Conservation (phyloP, 1,140 invertebrate genomes). For the Pachyrhynchus sulphureomaculatus region DNA sequence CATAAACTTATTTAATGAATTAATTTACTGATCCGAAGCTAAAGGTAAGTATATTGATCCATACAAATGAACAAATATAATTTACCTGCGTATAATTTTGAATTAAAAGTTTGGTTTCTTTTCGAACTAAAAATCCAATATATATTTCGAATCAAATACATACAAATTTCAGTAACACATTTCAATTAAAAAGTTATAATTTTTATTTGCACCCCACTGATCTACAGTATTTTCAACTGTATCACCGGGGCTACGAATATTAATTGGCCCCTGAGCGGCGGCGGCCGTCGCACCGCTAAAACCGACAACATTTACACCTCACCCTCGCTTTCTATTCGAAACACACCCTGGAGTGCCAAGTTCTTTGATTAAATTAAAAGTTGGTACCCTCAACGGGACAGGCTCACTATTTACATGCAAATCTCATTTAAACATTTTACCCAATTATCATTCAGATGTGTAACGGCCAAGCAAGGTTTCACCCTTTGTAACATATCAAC, state of each 20-base stretch:
- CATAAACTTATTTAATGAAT: too few species aligned
- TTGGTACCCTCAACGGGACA: conserved; percentile 39
- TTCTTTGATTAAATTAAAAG: conserved; percentile 55
- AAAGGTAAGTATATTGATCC: too few species aligned
- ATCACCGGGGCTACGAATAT: conserved; percentile 42
- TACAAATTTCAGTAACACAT: too few species aligned
- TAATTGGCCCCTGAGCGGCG: conserved; percentile 43
- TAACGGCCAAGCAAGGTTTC: too few species aligned
- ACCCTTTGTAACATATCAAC: too few species aligned
- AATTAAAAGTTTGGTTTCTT: too few species aligned
- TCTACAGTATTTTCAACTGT: conserved; percentile 14
- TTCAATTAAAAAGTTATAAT: too few species aligned
- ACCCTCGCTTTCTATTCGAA: conserved; percentile 38
- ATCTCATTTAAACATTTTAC: conserved; percentile 50
- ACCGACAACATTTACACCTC: conserved; percentile 51
- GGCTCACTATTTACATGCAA: conserved; percentile 51
- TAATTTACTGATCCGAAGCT: too few species aligned
- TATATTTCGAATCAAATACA: too few species aligned
- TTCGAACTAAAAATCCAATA: too few species aligned
- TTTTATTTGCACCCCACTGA: background rate
- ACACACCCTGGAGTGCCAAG: conserved; percentile 49
- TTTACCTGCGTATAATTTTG: too few species aligned
- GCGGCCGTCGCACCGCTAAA: conserved; percentile 42
- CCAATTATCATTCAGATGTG: conserved; percentile 23
- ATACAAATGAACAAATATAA: too few species aligned